Evolutionary conservation across 2,113 vertebrate species (phyloP).

Genomic region (Mus pahari): DNA sequence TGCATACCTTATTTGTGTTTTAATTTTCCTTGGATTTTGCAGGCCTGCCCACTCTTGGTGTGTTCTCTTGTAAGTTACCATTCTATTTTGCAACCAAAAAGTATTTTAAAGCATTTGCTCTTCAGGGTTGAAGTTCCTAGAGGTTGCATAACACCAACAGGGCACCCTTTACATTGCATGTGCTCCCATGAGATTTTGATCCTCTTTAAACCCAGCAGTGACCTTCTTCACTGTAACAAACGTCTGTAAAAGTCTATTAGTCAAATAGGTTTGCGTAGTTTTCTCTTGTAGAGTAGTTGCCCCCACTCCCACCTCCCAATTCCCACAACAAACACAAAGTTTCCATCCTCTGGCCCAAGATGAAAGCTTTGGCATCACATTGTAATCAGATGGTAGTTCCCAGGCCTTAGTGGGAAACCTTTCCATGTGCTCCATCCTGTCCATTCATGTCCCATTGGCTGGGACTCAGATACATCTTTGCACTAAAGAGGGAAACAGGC

Average conservation of each 20-base stretch:
- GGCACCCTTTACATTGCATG: background rate
- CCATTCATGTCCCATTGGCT: background rate
- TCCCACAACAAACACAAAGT: background rate
- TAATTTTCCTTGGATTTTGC: background rate
- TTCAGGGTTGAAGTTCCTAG: background rate
- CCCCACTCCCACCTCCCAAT: background rate
- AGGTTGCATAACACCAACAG: background rate
- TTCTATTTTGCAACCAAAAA: conserved; percentile 6
- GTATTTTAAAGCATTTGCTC: background rate
- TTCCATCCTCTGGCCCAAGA: background rate
- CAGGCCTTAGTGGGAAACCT: background rate
- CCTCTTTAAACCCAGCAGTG: background rate
- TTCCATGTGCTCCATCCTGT: background rate
- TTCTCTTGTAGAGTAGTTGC: background rate
- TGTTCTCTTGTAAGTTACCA: background rate
- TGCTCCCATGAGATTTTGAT: background rate
- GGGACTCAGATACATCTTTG: background rate
- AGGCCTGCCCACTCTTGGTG: background rate
- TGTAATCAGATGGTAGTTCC: background rate
- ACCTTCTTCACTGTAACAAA: background rate
- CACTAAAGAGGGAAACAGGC: background rate
- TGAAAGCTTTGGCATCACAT: background rate
- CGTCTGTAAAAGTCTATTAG: background rate
- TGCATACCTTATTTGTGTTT: background rate
- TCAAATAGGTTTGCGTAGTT: background rate